phyloP scores from a whole-genome alignment of 2,797 vertebrate genomes.

The Helarctos malayanus region DNA sequence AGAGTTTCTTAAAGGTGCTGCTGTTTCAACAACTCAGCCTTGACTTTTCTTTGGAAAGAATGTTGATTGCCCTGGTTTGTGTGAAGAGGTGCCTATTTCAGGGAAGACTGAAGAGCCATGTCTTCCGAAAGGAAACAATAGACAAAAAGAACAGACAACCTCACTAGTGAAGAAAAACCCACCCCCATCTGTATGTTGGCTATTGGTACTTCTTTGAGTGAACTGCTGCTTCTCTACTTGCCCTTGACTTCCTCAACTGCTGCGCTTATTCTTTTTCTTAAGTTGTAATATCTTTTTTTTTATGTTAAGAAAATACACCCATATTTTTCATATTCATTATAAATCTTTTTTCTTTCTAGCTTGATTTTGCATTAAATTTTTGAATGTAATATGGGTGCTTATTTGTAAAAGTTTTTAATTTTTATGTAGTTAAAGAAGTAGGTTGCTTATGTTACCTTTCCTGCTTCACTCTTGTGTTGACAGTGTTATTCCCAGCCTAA shows the following conservation, averaged over 20 bases:
- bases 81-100: not conserved
- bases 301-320: not conserved
- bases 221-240: not conserved
- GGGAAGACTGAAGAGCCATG: not conserved
- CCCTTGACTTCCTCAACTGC: not conserved
- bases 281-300: not conserved
- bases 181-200: not conserved
- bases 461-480: not conserved
- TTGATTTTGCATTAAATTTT: not conserved
- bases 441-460: not conserved
- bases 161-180: not conserved
- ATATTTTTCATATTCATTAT: slow-evolving; percentile 18
- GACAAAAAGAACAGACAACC: not conserved
- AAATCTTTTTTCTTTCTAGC: not conserved
- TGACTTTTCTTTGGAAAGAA: slow-evolving; percentile 10
- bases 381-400: not conserved
- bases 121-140: not conserved
- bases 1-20: not conserved
- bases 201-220: not conserved
- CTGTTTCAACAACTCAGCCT: not conserved
- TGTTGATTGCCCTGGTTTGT: not conserved
- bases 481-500: not conserved
- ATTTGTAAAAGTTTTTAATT: not conserved
- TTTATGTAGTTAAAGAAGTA: not conserved
- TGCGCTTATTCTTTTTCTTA: not conserved